These are phyloP conservation scores for Aphaenogaster floridana DNA, from an alignment of 1,140 invertebrate genomes.

Conservation along the genomic window DNA sequence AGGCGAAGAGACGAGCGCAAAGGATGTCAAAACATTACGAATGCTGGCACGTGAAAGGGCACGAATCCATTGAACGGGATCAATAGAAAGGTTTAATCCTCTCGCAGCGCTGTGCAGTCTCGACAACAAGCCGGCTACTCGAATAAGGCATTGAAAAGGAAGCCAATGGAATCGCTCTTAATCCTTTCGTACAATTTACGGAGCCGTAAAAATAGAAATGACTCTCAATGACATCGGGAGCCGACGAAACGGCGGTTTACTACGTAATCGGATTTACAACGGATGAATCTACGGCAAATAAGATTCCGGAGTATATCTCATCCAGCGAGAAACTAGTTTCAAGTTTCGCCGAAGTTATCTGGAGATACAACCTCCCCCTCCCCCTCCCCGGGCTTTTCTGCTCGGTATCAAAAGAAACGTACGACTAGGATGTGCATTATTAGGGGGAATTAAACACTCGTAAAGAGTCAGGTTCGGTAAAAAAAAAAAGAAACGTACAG, in stretches of 20 bases:
- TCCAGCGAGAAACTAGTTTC: slow-evolving; percentile 7
- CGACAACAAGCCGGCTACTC: slow-evolving; percentile 74
- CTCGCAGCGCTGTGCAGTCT: slow-evolving; percentile 63
- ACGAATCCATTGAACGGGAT: slow-evolving; percentile 76
- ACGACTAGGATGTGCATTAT: background rate
- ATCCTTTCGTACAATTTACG: slow-evolving; percentile 81
- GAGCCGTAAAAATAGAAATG: slow-evolving; percentile 78
- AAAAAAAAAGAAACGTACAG: background rate
- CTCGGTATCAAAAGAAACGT: background rate
- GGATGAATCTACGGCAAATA: slow-evolving; percentile 61
- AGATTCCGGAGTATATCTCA: slow-evolving; percentile 20
- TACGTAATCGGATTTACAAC: slow-evolving; percentile 80
- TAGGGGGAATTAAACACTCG: background rate
- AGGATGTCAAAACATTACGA: slow-evolving; percentile 81
- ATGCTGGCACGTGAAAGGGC: slow-evolving; percentile 74
- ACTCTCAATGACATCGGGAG: slow-evolving; percentile 78
- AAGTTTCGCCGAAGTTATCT: background rate
- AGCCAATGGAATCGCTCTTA: slow-evolving; percentile 63
- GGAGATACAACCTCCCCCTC: background rate
- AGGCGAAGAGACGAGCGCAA: slow-evolving; percentile 70
- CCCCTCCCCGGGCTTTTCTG: background rate
- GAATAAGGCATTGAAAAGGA: slow-evolving; percentile 72
- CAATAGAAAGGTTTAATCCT: slow-evolving; percentile 82
- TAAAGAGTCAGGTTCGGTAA: slow-evolving; percentile 1
- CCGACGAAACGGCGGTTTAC: slow-evolving; percentile 64